A percentile compares a stretch with the other conserved stretches of the same genome.
Evolutionary conservation across 2,888 invertebrate genomes (phyloP).

Genomic region (Amblyjoppa fuscipennis): DNA sequence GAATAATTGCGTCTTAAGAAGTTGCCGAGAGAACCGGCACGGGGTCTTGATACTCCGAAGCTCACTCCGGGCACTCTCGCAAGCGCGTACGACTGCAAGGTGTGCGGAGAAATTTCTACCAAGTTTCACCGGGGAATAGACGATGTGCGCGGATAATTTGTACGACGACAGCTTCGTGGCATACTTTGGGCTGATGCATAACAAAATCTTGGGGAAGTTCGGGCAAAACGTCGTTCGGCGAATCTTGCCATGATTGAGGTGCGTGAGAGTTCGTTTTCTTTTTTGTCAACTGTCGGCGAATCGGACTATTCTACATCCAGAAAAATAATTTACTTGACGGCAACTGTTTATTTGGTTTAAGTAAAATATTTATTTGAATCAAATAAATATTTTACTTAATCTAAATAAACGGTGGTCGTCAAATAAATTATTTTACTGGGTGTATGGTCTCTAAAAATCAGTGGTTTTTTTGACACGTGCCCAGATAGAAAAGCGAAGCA

Average conservation of each 20-base stretch:
- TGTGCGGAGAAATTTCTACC: conserved; percentile 18
- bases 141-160: conserved; percentile 35
- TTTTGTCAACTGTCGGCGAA: background rate
- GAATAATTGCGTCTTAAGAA: conserved; percentile 81
- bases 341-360: too few relatives aligned
- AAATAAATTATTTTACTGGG: too few relatives aligned
- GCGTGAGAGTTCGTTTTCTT: background rate
- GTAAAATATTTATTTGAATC: too few relatives aligned
- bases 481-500: too few relatives aligned
- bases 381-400: too few relatives aligned
- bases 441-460: too few relatives aligned
- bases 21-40: conserved; percentile 57
- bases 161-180: background rate
- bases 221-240: background rate
- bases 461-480: too few relatives aligned
- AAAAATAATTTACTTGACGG: too few relatives aligned
- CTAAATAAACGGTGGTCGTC: too few relatives aligned
- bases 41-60: conserved; percentile 56
- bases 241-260: background rate
- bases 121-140: conserved; percentile 22
- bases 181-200: background rate
- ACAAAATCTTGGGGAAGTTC: background rate
- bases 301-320: too few relatives aligned
- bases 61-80: conserved; percentile 24
- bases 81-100: conserved; percentile 19